Conservation (phyloP, 2,888 invertebrate genomes). For the Tubulanus polymorphus region DNA sequence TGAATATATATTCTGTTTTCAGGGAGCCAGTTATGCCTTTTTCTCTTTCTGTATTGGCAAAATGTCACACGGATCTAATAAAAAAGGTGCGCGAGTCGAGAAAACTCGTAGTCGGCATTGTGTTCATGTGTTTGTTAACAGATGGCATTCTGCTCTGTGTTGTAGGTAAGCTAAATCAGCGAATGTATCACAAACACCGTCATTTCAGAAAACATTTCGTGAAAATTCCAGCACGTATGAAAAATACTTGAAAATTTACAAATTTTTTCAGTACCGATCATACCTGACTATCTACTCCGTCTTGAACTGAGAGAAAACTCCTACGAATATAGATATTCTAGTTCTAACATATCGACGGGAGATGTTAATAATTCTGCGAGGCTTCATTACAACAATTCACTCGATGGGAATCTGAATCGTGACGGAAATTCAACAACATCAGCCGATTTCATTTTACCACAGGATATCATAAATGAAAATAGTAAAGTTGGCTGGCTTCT, state of each 20-base stretch:
- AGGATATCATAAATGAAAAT: slow-evolving; percentile 37
- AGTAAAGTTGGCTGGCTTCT: slow-evolving; percentile 52
- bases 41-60: too few relatives aligned
- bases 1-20: neutral
- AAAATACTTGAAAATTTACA: slow-evolving; percentile 8
- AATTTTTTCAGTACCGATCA: slow-evolving; percentile 68
- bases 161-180: slow-evolving; percentile 67
- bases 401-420: too few relatives aligned
- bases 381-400: too few relatives aligned
- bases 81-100: slow-evolving; percentile 12
- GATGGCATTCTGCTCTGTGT: slow-evolving; percentile 86
- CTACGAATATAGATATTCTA: neutral
- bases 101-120: slow-evolving; percentile 28
- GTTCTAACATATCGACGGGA: neutral
- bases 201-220: neutral
- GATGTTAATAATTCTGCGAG: too few relatives aligned
- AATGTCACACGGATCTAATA: too few relatives aligned
- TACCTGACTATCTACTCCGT: slow-evolving; percentile 69
- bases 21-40: too few relatives aligned
- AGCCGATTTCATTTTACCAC: slow-evolving; percentile 14
- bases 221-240: neutral
- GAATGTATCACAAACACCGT: neutral
- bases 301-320: slow-evolving; percentile 30
- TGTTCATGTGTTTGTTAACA: slow-evolving; percentile 48
- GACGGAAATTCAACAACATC: neutral